These are phyloP conservation scores for Dyspetes luteomarginatus DNA, from an alignment of 2,888 invertebrate genomes.

Conservation along the genomic window DNA sequence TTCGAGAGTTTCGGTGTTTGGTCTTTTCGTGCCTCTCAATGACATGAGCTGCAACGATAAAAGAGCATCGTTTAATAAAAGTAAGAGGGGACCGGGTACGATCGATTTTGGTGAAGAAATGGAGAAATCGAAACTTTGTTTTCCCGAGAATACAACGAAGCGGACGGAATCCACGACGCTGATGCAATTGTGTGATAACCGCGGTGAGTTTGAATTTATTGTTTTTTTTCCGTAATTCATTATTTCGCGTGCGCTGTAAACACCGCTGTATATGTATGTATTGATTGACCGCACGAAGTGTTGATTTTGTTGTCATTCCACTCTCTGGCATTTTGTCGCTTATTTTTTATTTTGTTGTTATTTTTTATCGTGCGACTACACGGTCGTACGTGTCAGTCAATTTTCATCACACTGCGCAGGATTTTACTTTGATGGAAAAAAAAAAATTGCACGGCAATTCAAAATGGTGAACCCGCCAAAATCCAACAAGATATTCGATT, in stretches of 20 bases:
- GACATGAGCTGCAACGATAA: slow-evolving; percentile 84
- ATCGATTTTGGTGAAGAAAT: slow-evolving; percentile 9
- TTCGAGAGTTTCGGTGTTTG: slow-evolving; percentile 83
- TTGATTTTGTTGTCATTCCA: neutral
- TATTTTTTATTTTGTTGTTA: neutral
- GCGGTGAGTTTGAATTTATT: slow-evolving; percentile 42
- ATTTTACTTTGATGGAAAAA: neutral
- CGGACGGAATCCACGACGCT: neutral
- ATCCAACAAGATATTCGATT: neutral
- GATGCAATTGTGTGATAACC: slow-evolving; percentile 5
- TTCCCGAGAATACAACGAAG: no score
- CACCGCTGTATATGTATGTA: neutral
- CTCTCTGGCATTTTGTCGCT: neutral
- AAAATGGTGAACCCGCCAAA: neutral
- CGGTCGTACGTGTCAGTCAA: neutral
- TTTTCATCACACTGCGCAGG: neutral
- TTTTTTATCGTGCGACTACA: neutral
- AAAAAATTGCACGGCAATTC: neutral
- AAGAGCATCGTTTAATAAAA: neutral
- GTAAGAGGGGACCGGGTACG: neutral
- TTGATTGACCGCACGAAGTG: neutral
- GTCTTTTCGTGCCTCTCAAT: slow-evolving; percentile 85
- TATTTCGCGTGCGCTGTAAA: neutral
- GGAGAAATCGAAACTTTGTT: neutral
- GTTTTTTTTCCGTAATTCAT: neutral